phyloP scores from a whole-genome alignment of 2,797 vertebrate species.

The Epinephelus coioides region DNA sequence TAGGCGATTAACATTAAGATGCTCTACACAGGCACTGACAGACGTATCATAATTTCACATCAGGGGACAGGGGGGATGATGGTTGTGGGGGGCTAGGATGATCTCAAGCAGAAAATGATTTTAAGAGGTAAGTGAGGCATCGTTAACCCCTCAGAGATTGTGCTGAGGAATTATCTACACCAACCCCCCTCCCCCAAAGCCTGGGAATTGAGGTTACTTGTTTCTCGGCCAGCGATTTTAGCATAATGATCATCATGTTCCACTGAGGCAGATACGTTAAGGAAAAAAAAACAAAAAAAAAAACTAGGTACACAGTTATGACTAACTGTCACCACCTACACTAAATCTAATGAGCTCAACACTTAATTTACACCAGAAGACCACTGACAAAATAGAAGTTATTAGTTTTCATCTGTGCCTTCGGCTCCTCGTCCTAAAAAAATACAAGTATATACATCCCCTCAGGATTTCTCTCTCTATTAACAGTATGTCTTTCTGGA shows the following conservation, averaged over 20 bases:
- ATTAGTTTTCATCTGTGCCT: slow-evolving; percentile 55
- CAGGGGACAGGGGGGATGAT: slow-evolving; percentile 44
- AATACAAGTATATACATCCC: slow-evolving; percentile 44
- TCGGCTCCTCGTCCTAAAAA: slow-evolving; percentile 43
- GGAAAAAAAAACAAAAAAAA: slow-evolving; percentile 17
- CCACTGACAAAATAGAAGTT: slow-evolving; percentile 59
- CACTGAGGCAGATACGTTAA: slow-evolving; percentile 44
- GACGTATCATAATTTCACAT: slow-evolving; percentile 81
- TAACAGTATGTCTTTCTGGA: slow-evolving; percentile 71
- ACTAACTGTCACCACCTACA: slow-evolving; percentile 73
- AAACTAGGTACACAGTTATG: slow-evolving; percentile 50
- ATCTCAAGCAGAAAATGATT: slow-evolving; percentile 80
- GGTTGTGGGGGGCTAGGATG: slow-evolving; percentile 45
- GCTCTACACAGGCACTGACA: slow-evolving; percentile 78
- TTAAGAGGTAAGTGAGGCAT: slow-evolving; percentile 74
- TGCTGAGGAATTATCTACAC: slow-evolving; percentile 64
- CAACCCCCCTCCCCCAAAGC: slow-evolving; percentile 26
- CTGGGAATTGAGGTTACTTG: slow-evolving; percentile 70
- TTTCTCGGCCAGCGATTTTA: slow-evolving; percentile 63
- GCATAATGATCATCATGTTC: slow-evolving; percentile 67
- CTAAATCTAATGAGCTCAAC: slow-evolving; percentile 65
- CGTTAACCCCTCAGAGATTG: slow-evolving; percentile 70
- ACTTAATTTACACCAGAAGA: slow-evolving; percentile 55
- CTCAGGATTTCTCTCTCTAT: slow-evolving; percentile 53
- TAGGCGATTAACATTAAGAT: slow-evolving; percentile 84